These are phyloP conservation scores for Neomonachus schauinslandi DNA, from an alignment of 2,113 vertebrate species.

Conservation along the genomic window DNA sequence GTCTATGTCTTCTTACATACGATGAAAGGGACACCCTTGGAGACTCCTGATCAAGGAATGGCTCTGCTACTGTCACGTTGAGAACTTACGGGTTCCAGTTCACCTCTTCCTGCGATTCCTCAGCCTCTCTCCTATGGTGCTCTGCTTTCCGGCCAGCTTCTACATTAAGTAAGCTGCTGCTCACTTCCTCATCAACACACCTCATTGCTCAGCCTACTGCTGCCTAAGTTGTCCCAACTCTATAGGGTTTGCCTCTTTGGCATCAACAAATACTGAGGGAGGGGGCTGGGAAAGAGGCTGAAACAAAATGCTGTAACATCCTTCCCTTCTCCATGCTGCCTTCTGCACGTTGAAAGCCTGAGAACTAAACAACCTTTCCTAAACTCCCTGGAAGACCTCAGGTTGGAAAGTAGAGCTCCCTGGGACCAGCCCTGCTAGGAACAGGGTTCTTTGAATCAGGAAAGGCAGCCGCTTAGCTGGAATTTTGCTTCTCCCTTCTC, in stretches of 20 bases:
- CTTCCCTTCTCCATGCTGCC: neutral
- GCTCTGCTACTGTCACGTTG: constrained; percentile 94
- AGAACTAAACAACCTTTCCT: constrained; percentile 25
- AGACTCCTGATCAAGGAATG: constrained; percentile 95
- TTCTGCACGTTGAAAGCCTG: constrained; percentile 36
- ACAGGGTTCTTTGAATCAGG: constrained; percentile 51
- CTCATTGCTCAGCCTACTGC: constrained; percentile 93
- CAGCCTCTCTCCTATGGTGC: constrained; percentile 94
- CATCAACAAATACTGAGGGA: constrained; percentile 94
- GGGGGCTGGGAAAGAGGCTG: neutral
- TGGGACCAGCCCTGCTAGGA: neutral
- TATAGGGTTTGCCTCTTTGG: constrained; percentile 95
- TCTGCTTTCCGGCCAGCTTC: constrained; percentile 96
- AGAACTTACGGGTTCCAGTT: constrained; percentile 96
- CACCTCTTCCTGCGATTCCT: constrained; percentile 95
- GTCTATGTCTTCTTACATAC: constrained; percentile 94
- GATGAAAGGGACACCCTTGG: constrained; percentile 95
- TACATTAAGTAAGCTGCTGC: constrained; percentile 94
- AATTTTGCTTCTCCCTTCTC: neutral
- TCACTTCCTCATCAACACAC: constrained; percentile 94
- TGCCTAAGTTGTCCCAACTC: constrained; percentile 96
- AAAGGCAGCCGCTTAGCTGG: neutral
- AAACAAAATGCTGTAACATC: constrained; percentile 23
- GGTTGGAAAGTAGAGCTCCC: neutral
- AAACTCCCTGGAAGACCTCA: constrained; percentile 39